Conservation (phyloP, 92 coral and sea anemone genomes). For the Umimayanthus kanabou region DNA sequence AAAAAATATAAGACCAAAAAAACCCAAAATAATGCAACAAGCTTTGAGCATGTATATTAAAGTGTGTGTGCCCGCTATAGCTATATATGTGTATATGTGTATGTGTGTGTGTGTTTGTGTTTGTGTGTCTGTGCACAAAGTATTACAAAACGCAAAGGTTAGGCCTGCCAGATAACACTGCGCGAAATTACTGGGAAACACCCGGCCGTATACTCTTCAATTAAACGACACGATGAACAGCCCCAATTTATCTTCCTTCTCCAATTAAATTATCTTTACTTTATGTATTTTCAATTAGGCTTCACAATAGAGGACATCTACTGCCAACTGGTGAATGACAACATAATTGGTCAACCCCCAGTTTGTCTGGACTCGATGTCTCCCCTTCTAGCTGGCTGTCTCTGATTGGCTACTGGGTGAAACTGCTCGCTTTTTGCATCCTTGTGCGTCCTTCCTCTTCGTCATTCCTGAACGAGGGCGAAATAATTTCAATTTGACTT, state of each 20-base stretch:
- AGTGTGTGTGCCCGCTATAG: background rate
- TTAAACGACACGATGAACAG: background rate
- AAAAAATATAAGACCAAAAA: background rate
- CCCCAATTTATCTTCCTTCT: constrained; percentile 11
- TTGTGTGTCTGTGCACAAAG: background rate
- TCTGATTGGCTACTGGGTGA: constrained; percentile 21
- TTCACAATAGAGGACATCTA: constrained; percentile 34
- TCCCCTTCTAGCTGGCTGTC: constrained; percentile 1
- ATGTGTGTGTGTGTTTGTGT: background rate
- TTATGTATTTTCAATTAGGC: constrained; percentile 44
- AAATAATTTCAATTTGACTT: constrained; percentile 49
- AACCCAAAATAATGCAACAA: background rate
- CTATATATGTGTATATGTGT: background rate
- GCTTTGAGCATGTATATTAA: background rate
- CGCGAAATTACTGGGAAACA: background rate
- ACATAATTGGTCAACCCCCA: constrained; percentile 39
- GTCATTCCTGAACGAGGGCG: constrained; percentile 29
- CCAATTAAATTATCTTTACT: constrained; percentile 25
- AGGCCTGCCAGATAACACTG: background rate
- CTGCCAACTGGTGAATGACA: constrained; percentile 39
- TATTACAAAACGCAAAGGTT: background rate
- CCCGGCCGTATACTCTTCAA: background rate
- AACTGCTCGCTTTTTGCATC: constrained; percentile 4
- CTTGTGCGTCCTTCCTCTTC: constrained; percentile 40
- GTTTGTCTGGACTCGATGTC: constrained; percentile 34